Percentiles rank a stretch among this genome's conserved stretches.
Conservation (phyloP, 2,888 invertebrate species). For the Blomia tropicalis region DNA sequence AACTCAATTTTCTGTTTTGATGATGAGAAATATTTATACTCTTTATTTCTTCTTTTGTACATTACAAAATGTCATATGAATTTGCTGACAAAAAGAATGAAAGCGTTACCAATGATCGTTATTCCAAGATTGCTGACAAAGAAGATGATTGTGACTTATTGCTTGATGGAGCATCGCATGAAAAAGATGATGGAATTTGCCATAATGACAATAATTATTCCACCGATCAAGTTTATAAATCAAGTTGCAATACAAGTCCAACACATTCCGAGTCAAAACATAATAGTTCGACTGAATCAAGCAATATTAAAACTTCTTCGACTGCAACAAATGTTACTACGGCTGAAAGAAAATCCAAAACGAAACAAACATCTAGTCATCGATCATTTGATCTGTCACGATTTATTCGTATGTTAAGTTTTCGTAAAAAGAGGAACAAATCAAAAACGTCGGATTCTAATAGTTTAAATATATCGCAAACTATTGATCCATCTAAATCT, state of each 20-base stretch:
- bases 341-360: too few species aligned
- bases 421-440: conserved; percentile 10
- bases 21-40: neutral
- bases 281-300: neutral
- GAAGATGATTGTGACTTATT: neutral
- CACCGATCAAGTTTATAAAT: too few species aligned
- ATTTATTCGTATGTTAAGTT: neutral
- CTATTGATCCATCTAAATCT: neutral
- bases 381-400: neutral
- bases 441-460: neutral
- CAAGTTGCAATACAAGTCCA: neutral
- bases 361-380: neutral
- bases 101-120: neutral
- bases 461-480: neutral
- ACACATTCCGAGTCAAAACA: neutral
- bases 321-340: conserved; percentile 7
- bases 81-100: neutral
- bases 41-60: neutral
- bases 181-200: neutral
- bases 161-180: neutral
- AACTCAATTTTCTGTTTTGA: neutral
- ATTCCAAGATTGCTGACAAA: neutral
- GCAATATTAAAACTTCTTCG: neutral
- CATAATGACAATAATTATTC: neutral
- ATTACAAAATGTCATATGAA: neutral